Percentiles rank a stretch among this genome's conserved stretches.
phyloP scores from a whole-genome alignment of 37 sponge, comb jelly and placozoan genomes.

The Sycon ciliatum region DNA sequence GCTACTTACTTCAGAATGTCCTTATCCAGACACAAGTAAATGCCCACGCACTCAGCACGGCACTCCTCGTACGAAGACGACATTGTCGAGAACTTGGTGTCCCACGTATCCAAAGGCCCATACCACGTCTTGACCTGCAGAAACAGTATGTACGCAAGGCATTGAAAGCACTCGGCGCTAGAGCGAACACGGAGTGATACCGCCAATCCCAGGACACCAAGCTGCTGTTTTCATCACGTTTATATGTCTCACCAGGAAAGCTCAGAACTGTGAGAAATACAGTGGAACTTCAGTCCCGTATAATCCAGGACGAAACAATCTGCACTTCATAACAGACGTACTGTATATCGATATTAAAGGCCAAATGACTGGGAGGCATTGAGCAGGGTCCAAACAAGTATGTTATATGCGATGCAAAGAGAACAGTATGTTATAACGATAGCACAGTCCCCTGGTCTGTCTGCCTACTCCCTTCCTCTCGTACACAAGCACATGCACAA shows the following conservation, averaged over 20 bases:
- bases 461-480: neutral
- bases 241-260: too few relatives aligned
- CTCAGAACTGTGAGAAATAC: too few relatives aligned
- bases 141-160: too few relatives aligned
- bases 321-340: too few relatives aligned
- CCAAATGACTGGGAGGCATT: too few relatives aligned
- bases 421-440: neutral
- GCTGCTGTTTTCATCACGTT: too few relatives aligned
- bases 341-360: too few relatives aligned
- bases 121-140: constrained; percentile 69
- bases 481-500: neutral
- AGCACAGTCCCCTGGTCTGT: neutral
- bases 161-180: neutral
- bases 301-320: too few relatives aligned
- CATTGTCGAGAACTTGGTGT: constrained; percentile 51
- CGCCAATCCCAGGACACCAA: too few relatives aligned
- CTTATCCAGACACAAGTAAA: constrained; percentile 60
- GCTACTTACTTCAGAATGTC: constrained; percentile 61
- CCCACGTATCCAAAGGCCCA: constrained; percentile 67
- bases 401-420: neutral
- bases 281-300: too few relatives aligned
- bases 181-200: too few relatives aligned
- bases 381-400: too few relatives aligned
- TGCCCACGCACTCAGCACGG: constrained; percentile 85
- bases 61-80: constrained; percentile 85